Conservation (phyloP, 2,888 invertebrate species). For the Trichacis sp. region DNA sequence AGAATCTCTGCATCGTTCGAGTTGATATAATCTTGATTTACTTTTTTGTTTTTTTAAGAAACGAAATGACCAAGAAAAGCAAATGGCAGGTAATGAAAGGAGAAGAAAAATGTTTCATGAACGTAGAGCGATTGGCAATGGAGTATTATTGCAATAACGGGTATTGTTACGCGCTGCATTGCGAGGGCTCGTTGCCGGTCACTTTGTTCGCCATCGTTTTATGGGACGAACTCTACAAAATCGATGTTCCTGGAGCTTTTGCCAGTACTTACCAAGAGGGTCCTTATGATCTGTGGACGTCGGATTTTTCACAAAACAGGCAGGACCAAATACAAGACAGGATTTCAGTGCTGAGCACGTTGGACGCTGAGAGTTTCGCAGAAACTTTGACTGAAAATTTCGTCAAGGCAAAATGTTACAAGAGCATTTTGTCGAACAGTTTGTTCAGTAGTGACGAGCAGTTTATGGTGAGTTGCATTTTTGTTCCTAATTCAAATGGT, state of each 20-base stretch:
- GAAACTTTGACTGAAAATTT: conserved; percentile 65
- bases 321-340: conserved; percentile 73
- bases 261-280: conserved; percentile 75
- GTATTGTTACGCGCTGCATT: conserved; percentile 71
- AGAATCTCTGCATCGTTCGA: too few species aligned
- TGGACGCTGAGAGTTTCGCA: conserved; percentile 68
- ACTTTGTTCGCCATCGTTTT: conserved; percentile 78
- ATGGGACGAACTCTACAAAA: conserved; percentile 82
- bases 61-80: conserved; percentile 49
- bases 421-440: conserved; percentile 20
- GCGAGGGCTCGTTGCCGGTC: conserved; percentile 77
- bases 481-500: not conserved
- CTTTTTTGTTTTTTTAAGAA: too few species aligned
- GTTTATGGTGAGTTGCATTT: conserved; percentile 49
- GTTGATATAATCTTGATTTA: too few species aligned
- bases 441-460: conserved; percentile 47
- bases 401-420: conserved; percentile 42
- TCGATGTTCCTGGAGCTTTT: conserved; percentile 75
- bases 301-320: conserved; percentile 77
- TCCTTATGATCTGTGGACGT: conserved; percentile 80
- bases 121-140: conserved; percentile 57
- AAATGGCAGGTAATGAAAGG: conserved; percentile 49
- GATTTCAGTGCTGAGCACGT: conserved; percentile 63
- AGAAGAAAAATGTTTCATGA: conserved; percentile 44
- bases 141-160: conserved; percentile 48